These are phyloP conservation scores for Eufriesea mexicana DNA, from an alignment of 1,140 invertebrate species.

Conservation along the genomic window DNA sequence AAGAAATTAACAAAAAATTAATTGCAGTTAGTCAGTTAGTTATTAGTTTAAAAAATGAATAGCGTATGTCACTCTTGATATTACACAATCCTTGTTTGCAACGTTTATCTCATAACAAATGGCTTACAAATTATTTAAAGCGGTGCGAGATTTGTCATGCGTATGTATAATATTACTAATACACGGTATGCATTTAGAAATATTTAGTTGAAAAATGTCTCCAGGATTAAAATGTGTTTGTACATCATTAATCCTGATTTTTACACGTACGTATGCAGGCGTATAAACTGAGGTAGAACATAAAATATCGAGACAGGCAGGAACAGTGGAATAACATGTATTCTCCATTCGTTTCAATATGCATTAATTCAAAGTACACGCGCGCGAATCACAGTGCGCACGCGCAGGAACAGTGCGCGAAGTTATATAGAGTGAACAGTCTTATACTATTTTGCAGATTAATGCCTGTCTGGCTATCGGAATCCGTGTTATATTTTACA, in stretches of 20 bases:
- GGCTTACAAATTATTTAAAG: too few relatives aligned
- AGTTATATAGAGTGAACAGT: constrained; percentile 36
- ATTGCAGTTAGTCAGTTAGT: too few relatives aligned
- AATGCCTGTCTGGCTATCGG: constrained; percentile 18
- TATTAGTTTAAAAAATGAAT: too few relatives aligned
- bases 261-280: background rate
- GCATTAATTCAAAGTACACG: constrained; percentile 49
- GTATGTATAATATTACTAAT: background rate
- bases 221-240: background rate
- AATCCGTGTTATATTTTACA: constrained; percentile 12
- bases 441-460: constrained; percentile 27
- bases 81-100: too few relatives aligned
- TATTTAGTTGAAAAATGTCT: background rate
- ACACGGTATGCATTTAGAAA: background rate
- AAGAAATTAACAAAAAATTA: too few relatives aligned
- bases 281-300: background rate
- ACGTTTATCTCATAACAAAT: too few relatives aligned
- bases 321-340: constrained; percentile 48
- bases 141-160: too few relatives aligned
- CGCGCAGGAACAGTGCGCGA: background rate
- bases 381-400: constrained; percentile 29
- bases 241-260: constrained; percentile 13
- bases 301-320: background rate
- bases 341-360: constrained; percentile 60
- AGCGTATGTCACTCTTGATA: too few relatives aligned